phyloP scores from a whole-genome alignment of 2,888 invertebrate genomes.

The Thera obeliscata region DNA sequence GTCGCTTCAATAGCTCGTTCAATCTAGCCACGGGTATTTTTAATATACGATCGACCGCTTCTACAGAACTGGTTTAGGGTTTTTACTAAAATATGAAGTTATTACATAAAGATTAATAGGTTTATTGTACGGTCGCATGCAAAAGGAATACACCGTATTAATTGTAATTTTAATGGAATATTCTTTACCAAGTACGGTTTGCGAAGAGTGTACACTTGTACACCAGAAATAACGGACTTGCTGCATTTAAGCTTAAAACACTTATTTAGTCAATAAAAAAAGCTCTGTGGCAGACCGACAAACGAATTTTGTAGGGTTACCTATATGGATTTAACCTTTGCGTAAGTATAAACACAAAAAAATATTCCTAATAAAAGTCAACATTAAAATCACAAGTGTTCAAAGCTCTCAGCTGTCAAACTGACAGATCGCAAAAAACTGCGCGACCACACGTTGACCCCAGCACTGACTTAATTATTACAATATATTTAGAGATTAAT shows the following conservation, averaged over 20 bases:
- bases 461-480: slow-evolving; percentile 39
- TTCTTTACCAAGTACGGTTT: too few relatives aligned
- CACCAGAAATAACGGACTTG: too few relatives aligned
- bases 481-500: slow-evolving; percentile 42
- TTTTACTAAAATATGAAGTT: slow-evolving; percentile 39
- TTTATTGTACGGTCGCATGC: slow-evolving; percentile 34
- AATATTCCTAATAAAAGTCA: slow-evolving; percentile 20
- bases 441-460: slow-evolving; percentile 35
- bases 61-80: slow-evolving; percentile 33
- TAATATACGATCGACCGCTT: slow-evolving; percentile 25
- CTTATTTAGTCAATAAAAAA: too few relatives aligned
- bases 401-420: slow-evolving; percentile 36
- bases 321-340: too few relatives aligned
- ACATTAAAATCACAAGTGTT: slow-evolving; percentile 25
- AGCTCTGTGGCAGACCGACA: too few relatives aligned
- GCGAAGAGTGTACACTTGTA: too few relatives aligned
- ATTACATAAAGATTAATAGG: slow-evolving; percentile 40
- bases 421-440: slow-evolving; percentile 44
- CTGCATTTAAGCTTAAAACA: too few relatives aligned
- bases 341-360: neutral
- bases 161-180: slow-evolving; percentile 5
- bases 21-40: slow-evolving; percentile 30
- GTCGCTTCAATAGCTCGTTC: slow-evolving; percentile 8
- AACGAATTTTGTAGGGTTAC: too few relatives aligned
- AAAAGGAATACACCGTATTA: slow-evolving; percentile 22